Percentiles rank a stretch among this genome's conserved stretches.
These are phyloP conservation scores for Rhynchonycteris naso DNA, from an alignment of 2,797 vertebrate genomes.

Conservation along the genomic window DNA sequence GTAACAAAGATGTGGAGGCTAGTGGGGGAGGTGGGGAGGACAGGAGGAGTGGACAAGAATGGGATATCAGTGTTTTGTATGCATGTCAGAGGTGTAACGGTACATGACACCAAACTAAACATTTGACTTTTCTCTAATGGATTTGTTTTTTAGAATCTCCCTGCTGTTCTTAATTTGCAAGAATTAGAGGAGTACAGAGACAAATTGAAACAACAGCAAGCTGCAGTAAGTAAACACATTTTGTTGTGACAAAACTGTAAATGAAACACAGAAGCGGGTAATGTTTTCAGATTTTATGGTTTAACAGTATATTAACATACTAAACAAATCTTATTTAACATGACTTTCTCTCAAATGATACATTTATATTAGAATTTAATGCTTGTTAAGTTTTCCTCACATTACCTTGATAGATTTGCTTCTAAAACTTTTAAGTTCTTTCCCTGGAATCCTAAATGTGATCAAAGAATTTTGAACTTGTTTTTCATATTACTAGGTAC, in stretches of 20 bases:
- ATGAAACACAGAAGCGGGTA: neutral
- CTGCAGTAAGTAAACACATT: constrained; percentile 90
- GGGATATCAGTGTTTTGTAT: neutral
- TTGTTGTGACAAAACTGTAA: neutral
- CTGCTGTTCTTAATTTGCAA: constrained; percentile 94
- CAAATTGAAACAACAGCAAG: constrained; percentile 96
- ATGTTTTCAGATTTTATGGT: constrained; percentile 25
- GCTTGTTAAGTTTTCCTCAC: neutral
- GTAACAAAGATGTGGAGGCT: neutral
- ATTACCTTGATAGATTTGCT: constrained; percentile 28
- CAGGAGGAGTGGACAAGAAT: neutral
- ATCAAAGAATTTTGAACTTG: constrained; percentile 27
- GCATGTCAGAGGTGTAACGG: neutral
- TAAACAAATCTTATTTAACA: neutral
- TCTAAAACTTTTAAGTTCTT: constrained; percentile 34
- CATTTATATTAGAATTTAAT: constrained; percentile 8
- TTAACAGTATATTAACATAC: neutral
- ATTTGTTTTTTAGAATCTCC: constrained; percentile 91
- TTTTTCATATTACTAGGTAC: constrained; percentile 7
- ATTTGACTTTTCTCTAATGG: constrained; percentile 13
- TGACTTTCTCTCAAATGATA: constrained; percentile 21
- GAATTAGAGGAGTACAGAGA: constrained; percentile 97
- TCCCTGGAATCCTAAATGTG: constrained; percentile 26
- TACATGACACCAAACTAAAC: constrained; percentile 41
- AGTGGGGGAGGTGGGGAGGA: neutral